A percentile compares a stretch with the other conserved stretches of the same genome.
Conservation (phyloP, 2,888 invertebrate genomes). For the Caenorhabditis doughertyi region DNA sequence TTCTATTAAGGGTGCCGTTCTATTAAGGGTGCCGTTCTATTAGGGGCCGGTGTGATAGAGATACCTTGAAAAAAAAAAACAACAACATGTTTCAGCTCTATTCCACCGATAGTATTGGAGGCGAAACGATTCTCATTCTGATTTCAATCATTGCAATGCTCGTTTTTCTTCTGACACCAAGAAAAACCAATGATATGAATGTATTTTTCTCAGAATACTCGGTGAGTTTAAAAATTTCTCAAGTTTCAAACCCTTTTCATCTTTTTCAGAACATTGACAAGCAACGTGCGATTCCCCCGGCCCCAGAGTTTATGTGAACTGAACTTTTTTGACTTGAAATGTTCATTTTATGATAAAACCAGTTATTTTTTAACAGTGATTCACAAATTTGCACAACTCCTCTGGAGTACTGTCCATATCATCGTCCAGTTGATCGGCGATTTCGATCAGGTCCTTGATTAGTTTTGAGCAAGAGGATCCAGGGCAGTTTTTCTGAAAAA, state of each 20-base stretch:
- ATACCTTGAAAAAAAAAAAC: no score
- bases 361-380: conserved; percentile 19
- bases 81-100: conserved; percentile 49
- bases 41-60: no score
- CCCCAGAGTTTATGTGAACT: conserved; percentile 34
- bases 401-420: conserved; percentile 36
- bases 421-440: conserved; percentile 55
- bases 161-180: conserved; percentile 28
- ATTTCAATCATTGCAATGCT: conserved; percentile 40
- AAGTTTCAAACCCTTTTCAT: background rate
- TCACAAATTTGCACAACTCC: conserved; percentile 40
- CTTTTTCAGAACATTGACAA: conserved; percentile 35
- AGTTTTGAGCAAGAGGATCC: conserved; percentile 34
- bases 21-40: no score
- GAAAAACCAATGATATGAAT: conserved; percentile 53
- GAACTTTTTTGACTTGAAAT: conserved; percentile 21
- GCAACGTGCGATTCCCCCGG: conserved; percentile 20
- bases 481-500: conserved; percentile 44
- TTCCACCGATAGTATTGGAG: conserved; percentile 10
- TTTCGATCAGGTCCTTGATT: conserved; percentile 38
- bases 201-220: conserved; percentile 45
- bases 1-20: no score
- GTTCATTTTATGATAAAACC: background rate
- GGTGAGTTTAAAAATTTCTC: background rate
- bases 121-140: conserved; percentile 4